Evolutionary conservation across 2,888 invertebrate genomes (phyloP), one percentile per base, ranked within the genome.

Genomic region (Agrypnus murinus): DNA sequence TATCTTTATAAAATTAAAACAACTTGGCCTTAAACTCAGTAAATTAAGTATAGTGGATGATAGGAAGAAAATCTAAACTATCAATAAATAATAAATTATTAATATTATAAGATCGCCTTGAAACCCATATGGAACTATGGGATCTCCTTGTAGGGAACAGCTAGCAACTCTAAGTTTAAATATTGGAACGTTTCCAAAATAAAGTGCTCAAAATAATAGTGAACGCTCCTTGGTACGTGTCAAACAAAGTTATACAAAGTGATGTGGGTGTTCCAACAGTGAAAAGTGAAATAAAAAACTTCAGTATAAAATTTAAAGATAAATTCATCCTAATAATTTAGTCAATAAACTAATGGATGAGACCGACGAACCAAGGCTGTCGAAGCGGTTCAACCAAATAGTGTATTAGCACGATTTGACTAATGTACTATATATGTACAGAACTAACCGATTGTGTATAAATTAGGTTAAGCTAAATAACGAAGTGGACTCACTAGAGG

Each of bases 81-180:
- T 40, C 40, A 12, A n/a, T 40, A 40, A 40, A 40, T 40, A 40
- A 40, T 40, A 40, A 40, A 40, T 40, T 40, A 40, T 40, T 40
- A 40, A 40, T 40, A 34, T 34, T 34, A 9, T 5, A 40, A 40
- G 40, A 12, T 40, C 5, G 40, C 40, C 40, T 3, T 40, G n/a
- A 40, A 40, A 12, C 40, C 40, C 40, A 10, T 40, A 40, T 40
- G 40, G 40, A 4, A 9, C 7, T 40, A 40, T 12, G 8, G 40
- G n/a, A 40, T 40, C 10, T 40, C 8, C 10, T 40, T 40, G 10
- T 9, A 12, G 40, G 40, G 40, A 40, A 40, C 40, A 40, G 5
- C 40, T 10, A 40, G 40, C 3, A 40, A 9, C 40, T 40, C 40
- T 40, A 40, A 9, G 40, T 40, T 4, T 9, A 40, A 4, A 40